phyloP scores from a whole-genome alignment of 2,113 vertebrate genomes.

The Larimichthys crocea region DNA sequence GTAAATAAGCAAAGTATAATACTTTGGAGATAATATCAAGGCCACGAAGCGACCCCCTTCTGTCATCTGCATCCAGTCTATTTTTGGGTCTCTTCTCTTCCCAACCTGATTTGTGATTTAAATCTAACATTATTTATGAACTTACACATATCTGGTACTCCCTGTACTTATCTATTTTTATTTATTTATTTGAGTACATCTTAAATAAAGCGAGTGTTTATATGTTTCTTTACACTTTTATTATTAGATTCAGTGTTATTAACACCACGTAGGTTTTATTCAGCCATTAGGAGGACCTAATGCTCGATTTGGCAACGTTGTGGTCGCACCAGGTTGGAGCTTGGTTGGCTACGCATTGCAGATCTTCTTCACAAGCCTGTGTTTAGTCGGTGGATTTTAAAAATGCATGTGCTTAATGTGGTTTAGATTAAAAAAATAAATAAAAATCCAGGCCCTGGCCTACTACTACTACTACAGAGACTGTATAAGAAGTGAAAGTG shows the following conservation, averaged over 20 bases:
- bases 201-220: not conserved
- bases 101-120: not conserved
- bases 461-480: not conserved
- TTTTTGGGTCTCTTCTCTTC: conserved; percentile 52
- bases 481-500: conserved; percentile 47
- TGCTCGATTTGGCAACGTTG: conserved; percentile 38
- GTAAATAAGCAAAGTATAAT: not conserved
- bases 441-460: conserved; percentile 1
- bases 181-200: not conserved
- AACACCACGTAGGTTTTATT: not conserved
- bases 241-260: not conserved
- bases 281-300: conserved; percentile 15
- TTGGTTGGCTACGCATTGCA: conserved; percentile 90
- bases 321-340: conserved; percentile 48
- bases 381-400: conserved; percentile 67
- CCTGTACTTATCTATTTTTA: not conserved
- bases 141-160: not conserved
- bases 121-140: conserved; percentile 4
- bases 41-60: conserved; percentile 53
- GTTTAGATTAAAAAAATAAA: not conserved
- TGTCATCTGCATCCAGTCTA: conserved; percentile 59
- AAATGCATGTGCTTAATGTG: conserved; percentile 53
- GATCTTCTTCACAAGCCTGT: conserved; percentile 77
- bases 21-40: conserved; percentile 53
- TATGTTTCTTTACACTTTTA: not conserved